Percentiles rank a stretch among this genome's conserved stretches.
Conservation (phyloP, 2,888 invertebrate genomes). For the Sepioteuthis lessoniana region DNA sequence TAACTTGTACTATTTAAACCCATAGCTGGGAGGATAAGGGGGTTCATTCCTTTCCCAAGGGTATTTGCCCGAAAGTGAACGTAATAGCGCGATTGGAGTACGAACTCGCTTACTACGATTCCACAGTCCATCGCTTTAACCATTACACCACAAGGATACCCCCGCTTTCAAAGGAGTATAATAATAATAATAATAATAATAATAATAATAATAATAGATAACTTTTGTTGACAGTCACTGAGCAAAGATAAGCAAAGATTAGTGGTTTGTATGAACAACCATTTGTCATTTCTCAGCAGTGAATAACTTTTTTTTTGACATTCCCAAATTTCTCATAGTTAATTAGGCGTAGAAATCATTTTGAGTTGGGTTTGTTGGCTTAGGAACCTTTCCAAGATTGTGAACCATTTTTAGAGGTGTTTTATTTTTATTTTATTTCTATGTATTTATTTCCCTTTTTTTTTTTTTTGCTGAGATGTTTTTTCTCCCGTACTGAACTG, state of each 20-base stretch:
- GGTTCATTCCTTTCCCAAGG: too few species aligned
- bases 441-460: neutral
- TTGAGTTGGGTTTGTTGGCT: neutral
- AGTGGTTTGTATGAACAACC: neutral
- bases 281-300: neutral
- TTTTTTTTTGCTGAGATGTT: neutral
- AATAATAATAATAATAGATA: too few species aligned
- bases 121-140: too few species aligned
- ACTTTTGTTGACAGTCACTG: neutral
- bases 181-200: too few species aligned
- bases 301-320: neutral
- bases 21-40: too few species aligned
- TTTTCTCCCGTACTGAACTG: neutral
- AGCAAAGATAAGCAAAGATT: too few species aligned
- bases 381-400: neutral
- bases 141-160: too few species aligned
- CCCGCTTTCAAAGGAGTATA: too few species aligned
- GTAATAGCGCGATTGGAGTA: too few species aligned
- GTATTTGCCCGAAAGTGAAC: too few species aligned
- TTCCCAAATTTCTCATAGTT: neutral
- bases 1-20: too few species aligned
- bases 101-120: too few species aligned
- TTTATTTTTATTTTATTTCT: neutral
- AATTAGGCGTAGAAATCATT: neutral
- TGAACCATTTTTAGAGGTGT: neutral